Conservation (phyloP, 2,888 invertebrate species). For the Epirrhoe alternata region DNA sequence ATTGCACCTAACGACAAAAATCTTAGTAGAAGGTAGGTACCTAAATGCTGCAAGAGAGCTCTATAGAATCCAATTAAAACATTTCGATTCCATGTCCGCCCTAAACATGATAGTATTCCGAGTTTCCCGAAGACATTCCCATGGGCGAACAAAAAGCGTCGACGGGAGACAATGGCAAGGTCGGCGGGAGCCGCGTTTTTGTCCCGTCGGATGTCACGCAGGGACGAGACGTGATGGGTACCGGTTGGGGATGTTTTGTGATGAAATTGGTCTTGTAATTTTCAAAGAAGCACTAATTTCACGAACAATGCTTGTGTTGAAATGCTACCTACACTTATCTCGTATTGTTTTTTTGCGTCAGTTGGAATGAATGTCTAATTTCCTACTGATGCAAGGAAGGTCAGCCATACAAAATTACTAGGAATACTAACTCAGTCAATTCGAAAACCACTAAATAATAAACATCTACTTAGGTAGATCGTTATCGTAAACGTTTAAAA, state of each 20-base stretch:
- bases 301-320: constrained; percentile 13
- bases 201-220: constrained; percentile 62
- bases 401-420: neutral
- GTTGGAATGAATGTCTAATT: neutral
- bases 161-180: constrained; percentile 66
- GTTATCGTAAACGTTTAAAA: no score
- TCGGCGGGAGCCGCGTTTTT: constrained; percentile 63
- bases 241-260: constrained; percentile 32
- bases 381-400: neutral
- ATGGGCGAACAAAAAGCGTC: constrained; percentile 36
- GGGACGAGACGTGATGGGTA: constrained; percentile 29
- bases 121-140: constrained; percentile 24
- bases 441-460: neutral
- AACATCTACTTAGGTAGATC: no score
- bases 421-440: neutral
- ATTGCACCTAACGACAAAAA: no score
- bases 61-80: constrained; percentile 18
- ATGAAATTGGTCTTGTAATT: constrained; percentile 22
- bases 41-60: neutral
- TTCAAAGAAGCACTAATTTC: constrained; percentile 12
- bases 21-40: no score
- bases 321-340: constrained; percentile 1
- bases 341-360: neutral
- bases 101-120: constrained; percentile 26
- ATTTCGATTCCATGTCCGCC: constrained; percentile 4